These are phyloP conservation scores for Amiota communis DNA, from an alignment of 2,888 invertebrate genomes.

Conservation along the genomic window DNA sequence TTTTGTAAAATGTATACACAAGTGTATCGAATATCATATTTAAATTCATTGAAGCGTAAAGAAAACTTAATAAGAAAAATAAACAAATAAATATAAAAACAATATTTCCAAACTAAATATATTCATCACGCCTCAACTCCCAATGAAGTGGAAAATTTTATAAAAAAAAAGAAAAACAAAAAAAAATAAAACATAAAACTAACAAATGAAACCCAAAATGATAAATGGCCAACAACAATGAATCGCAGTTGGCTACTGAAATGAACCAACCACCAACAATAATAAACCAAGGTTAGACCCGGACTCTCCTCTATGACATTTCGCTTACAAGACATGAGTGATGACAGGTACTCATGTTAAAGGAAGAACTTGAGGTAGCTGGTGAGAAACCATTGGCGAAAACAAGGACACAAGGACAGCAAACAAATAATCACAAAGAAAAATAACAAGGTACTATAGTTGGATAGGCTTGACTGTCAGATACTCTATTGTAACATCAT, in stretches of 20 bases:
- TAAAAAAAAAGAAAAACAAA: neutral
- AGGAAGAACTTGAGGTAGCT: neutral
- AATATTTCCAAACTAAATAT: neutral
- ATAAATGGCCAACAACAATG: neutral
- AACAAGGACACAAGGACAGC: neutral
- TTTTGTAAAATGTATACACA: neutral
- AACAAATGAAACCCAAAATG: neutral
- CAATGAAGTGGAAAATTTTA: conserved; percentile 14
- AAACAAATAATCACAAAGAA: neutral
- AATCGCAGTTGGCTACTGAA: neutral
- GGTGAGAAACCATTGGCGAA: too few relatives aligned
- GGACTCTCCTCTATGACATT: conserved; percentile 4
- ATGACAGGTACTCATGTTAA: conserved; percentile 17
- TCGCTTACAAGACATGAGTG: conserved; percentile 4
- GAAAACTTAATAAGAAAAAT: neutral
- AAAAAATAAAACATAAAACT: neutral
- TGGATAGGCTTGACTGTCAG: too few relatives aligned
- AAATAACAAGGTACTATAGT: neutral
- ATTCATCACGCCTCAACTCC: neutral
- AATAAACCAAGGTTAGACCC: neutral
- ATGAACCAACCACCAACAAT: neutral
- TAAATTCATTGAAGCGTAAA: conserved; percentile 10
- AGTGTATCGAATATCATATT: conserved; percentile 10
- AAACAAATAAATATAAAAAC: neutral
- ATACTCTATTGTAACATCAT: too few relatives aligned